A percentile compares a stretch with the other conserved stretches of the same genome.
These are phyloP conservation scores for Thereuonema tuberculata DNA, from an alignment of 1,140 invertebrate genomes.

Conservation along the genomic window DNA sequence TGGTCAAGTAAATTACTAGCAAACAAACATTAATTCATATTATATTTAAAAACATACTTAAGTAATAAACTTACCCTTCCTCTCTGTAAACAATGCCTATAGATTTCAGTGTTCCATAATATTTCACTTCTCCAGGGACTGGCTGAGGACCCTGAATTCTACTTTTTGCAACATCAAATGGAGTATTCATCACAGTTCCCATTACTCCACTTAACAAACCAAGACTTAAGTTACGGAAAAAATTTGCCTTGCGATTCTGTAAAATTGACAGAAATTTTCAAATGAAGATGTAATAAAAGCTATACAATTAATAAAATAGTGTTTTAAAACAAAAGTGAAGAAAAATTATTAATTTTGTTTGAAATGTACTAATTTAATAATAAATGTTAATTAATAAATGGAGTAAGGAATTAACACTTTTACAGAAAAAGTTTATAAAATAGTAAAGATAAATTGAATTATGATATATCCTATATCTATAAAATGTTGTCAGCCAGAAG, in stretches of 20 bases:
- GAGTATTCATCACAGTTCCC: slow-evolving; percentile 58
- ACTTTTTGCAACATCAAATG: slow-evolving; percentile 91
- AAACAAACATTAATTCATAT: too few species aligned
- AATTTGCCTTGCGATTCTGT: slow-evolving; percentile 51
- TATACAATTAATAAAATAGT: not conserved
- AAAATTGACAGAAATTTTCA: too few species aligned
- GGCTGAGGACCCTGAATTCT: slow-evolving; percentile 85
- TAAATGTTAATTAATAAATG: too few species aligned
- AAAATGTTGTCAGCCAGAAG: too few species aligned
- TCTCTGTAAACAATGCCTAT: slow-evolving; percentile 60
- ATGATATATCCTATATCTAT: too few species aligned
- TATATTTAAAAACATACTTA: too few species aligned
- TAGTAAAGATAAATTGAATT: too few species aligned
- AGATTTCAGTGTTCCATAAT: slow-evolving; percentile 56
- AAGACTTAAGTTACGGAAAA: slow-evolving; percentile 53
- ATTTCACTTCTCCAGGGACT: slow-evolving; percentile 51
- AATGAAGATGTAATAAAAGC: not conserved
- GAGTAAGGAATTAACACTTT: too few species aligned
- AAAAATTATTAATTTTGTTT: not conserved
- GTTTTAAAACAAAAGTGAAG: not conserved
- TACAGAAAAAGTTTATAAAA: too few species aligned
- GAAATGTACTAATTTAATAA: not conserved
- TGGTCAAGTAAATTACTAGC: too few species aligned
- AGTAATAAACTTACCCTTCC: slow-evolving; percentile 73
- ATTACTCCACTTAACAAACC: slow-evolving; percentile 72